phyloP scores from a whole-genome alignment of 2,888 invertebrate genomes.

The Philonicus albiceps region DNA sequence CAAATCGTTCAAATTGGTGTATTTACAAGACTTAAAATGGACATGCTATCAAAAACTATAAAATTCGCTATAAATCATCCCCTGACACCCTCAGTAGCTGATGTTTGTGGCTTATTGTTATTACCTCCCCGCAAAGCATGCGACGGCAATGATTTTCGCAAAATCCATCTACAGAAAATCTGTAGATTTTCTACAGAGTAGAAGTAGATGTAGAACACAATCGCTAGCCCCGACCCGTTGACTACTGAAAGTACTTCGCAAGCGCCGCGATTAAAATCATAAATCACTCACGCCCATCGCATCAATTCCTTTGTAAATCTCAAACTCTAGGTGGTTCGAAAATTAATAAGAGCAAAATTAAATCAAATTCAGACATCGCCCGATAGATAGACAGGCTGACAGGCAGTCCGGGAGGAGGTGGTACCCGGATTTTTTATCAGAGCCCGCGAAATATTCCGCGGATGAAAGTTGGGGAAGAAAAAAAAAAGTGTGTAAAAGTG shows the following conservation, averaged over 20 bases:
- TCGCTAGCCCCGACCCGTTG: background rate
- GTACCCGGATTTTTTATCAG: background rate
- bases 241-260: background rate
- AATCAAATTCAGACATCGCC: background rate
- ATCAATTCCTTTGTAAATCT: background rate
- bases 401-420: background rate
- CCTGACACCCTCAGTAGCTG: background rate
- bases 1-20: background rate
- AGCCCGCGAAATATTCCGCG: background rate
- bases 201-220: background rate
- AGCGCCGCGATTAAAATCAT: background rate
- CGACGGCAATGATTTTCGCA: background rate
- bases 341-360: background rate
- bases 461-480: background rate
- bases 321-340: background rate
- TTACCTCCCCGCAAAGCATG: background rate
- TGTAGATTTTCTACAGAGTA: background rate
- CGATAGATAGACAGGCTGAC: background rate
- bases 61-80: background rate
- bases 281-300: background rate
- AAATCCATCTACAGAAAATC: background rate
- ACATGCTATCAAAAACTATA: background rate
- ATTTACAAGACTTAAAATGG: background rate
- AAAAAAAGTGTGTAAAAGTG: background rate
- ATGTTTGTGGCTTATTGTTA: background rate